Percentiles rank a stretch among this genome's conserved stretches.
Evolutionary conservation across 1,140 invertebrate species (phyloP).

Genomic region (Eciton burchellii): DNA sequence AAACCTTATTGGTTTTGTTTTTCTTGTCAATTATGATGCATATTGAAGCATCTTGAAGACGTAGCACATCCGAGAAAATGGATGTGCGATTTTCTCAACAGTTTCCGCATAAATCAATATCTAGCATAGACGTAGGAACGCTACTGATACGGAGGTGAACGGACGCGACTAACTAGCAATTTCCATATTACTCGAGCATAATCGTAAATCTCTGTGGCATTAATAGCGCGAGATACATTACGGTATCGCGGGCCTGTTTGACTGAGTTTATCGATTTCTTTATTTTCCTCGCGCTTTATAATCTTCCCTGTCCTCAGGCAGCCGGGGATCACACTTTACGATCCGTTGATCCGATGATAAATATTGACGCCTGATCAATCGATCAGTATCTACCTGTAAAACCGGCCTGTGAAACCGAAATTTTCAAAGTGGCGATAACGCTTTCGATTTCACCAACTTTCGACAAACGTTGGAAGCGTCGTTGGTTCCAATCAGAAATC

Average conservation of each 20-base stretch:
- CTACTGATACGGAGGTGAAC: slow-evolving; percentile 30
- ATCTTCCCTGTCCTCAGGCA: slow-evolving; percentile 18
- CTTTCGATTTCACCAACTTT: slow-evolving; percentile 74
- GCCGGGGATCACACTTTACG: slow-evolving; percentile 22
- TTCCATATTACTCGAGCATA: slow-evolving; percentile 54
- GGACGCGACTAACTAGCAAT: slow-evolving; percentile 32
- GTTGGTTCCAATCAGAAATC: slow-evolving; percentile 67
- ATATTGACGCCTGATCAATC: neutral
- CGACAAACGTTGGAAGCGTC: slow-evolving; percentile 72
- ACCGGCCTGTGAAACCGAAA: too few relatives aligned
- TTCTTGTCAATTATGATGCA: neutral
- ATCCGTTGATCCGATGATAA: slow-evolving; percentile 42
- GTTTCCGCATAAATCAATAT: slow-evolving; percentile 33
- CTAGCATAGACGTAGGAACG: neutral
- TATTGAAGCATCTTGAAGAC: neutral
- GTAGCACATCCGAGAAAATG: neutral
- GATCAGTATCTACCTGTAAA: neutral
- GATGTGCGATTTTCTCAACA: neutral
- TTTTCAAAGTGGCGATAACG: slow-evolving; percentile 20
- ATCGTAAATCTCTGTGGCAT: slow-evolving; percentile 50
- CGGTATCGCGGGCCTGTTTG: slow-evolving; percentile 6
- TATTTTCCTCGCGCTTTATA: slow-evolving; percentile 47
- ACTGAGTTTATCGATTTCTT: slow-evolving; percentile 50
- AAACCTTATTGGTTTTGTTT: slow-evolving; percentile 14
- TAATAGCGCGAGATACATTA: slow-evolving; percentile 48